Evolutionary conservation across 1,140 invertebrate genomes (phyloP).

Genomic region (Zaprionus capensis): DNA sequence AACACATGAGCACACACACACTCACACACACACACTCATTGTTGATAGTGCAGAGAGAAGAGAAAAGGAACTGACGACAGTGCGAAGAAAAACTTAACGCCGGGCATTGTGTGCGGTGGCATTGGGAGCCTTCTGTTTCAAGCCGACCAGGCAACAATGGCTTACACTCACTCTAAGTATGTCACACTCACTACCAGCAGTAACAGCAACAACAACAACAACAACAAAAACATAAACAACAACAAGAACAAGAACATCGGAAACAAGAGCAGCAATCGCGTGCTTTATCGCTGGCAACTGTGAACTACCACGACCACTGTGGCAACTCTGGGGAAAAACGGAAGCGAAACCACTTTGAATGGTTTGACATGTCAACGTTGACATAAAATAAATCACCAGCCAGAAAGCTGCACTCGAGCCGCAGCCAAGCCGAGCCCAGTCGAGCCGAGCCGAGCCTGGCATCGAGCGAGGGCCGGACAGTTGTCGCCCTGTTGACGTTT

Average conservation of each 20-base stretch:
- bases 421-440: slow-evolving; percentile 37
- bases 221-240: slow-evolving; percentile 21
- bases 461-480: slow-evolving; percentile 4
- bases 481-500: slow-evolving; percentile 28
- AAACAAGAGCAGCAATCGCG: slow-evolving; percentile 63
- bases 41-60: slow-evolving; percentile 67
- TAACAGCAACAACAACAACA: slow-evolving; percentile 26
- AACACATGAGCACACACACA: background rate
- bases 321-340: slow-evolving; percentile 47
- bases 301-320: slow-evolving; percentile 16
- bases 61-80: slow-evolving; percentile 18
- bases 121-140: slow-evolving; percentile 35
- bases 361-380: slow-evolving; percentile 83
- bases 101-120: slow-evolving; percentile 27
- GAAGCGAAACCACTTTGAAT: slow-evolving; percentile 83
- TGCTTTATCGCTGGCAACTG: slow-evolving; percentile 74
- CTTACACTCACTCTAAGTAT: slow-evolving; percentile 50
- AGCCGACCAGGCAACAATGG: slow-evolving; percentile 32
- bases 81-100: slow-evolving; percentile 41
- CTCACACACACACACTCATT: slow-evolving; percentile 27
- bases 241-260: slow-evolving; percentile 8
- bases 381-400: slow-evolving; percentile 82
- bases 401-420: slow-evolving; percentile 74
- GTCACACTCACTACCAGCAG: slow-evolving; percentile 37
- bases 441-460: background rate